These are phyloP conservation scores for Caenorhabditis drosophilae DNA, from an alignment of 2,888 invertebrate genomes.

Conservation along the genomic window DNA sequence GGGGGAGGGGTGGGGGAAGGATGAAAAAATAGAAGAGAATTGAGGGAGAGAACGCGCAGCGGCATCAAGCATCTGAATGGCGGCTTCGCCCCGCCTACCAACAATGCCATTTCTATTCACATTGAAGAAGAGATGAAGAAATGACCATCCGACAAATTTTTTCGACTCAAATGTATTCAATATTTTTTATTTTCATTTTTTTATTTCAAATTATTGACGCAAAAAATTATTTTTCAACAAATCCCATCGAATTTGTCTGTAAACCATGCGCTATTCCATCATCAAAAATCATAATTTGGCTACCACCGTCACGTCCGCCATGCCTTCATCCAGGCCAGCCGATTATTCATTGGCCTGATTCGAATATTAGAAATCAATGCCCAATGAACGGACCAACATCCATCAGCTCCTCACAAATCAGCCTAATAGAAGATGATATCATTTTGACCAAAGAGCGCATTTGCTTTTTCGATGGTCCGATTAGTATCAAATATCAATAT, in stretches of 20 bases:
- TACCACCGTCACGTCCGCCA: constrained; percentile 46
- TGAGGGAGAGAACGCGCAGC: not conserved
- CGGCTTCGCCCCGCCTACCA: constrained; percentile 6
- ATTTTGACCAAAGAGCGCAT: constrained; percentile 47
- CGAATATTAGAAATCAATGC: not conserved
- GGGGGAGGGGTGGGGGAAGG: too few relatives aligned
- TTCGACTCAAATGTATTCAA: too few relatives aligned
- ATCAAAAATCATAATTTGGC: constrained; percentile 34
- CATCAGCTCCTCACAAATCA: constrained; percentile 30
- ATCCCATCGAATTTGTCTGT: constrained; percentile 19
- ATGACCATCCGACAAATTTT: constrained; percentile 19
- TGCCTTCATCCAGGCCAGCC: constrained; percentile 63
- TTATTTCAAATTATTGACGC: too few relatives aligned
- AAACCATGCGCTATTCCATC: constrained; percentile 36
- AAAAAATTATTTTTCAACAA: constrained; percentile 20
- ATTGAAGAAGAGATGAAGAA: too few relatives aligned
- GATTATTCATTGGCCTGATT: constrained; percentile 49
- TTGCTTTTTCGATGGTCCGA: constrained; percentile 40
- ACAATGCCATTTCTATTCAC: constrained; percentile 22
- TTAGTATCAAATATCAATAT: constrained; percentile 36
- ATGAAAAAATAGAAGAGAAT: not conserved
- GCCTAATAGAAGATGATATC: constrained; percentile 43
- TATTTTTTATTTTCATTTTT: too few relatives aligned
- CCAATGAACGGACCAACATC: constrained; percentile 13
- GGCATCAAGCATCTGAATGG: not conserved